Evolutionary conservation across 2,888 invertebrate species (phyloP).

Genomic region (Helicoverpa assulta): DNA sequence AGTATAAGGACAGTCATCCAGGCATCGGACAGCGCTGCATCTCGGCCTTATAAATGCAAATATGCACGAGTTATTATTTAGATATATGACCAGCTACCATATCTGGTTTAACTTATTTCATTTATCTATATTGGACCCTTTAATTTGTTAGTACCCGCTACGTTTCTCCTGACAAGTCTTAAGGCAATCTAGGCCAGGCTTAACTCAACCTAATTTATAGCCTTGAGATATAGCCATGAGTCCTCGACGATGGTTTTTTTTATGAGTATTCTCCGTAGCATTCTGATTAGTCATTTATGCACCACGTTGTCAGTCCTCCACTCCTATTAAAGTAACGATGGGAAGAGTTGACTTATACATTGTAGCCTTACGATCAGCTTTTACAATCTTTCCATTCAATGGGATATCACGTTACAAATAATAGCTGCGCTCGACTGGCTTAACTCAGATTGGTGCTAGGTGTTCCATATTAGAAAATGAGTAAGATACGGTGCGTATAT

Average conservation of each 20-base stretch:
- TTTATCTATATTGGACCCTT: not conserved
- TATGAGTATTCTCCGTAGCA: no score
- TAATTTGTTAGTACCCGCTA: not conserved
- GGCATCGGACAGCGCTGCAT: constrained; percentile 29
- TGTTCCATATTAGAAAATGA: constrained; percentile 46
- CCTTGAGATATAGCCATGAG: no score
- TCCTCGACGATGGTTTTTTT: no score
- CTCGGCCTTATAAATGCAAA: constrained; percentile 34
- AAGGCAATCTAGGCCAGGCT: not conserved
- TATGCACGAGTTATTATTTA: constrained; percentile 39
- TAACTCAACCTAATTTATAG: not conserved
- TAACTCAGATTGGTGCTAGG: constrained; percentile 25
- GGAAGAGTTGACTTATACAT: not conserved
- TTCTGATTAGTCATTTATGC: no score
- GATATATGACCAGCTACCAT: constrained; percentile 5
- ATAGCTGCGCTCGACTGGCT: constrained; percentile 16
- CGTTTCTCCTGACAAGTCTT: not conserved
- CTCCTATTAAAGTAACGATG: not conserved
- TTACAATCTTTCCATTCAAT: constrained; percentile 27
- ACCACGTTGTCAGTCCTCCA: not conserved
- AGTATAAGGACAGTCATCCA: constrained; percentile 51
- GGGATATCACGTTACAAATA: constrained; percentile 30
- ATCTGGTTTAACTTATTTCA: constrained; percentile 4
- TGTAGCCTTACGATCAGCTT: not conserved
- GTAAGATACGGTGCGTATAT: constrained; percentile 35